Base-by-base conservation (phyloP, 2,113 vertebrate genomes). In the Paratilapia polleni region DNA sequence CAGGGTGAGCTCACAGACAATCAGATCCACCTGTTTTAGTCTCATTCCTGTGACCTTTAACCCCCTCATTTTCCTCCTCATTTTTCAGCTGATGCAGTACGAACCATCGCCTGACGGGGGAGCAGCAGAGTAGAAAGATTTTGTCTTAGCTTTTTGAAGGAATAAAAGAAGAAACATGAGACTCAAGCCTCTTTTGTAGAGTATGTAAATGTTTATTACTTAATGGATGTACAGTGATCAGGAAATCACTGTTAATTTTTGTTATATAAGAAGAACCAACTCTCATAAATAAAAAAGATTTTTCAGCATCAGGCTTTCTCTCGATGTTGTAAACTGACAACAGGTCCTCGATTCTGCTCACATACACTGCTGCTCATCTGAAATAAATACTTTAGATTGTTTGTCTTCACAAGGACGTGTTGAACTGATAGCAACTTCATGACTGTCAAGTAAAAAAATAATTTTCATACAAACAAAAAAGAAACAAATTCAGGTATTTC, bases 31-130 rank as follows among this genome's bases (percentile, higher is more conserved):
- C 43, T 31, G 7, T 49, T 28, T 36, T 8, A 19, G 20, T 52
- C 11, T 0, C 0, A 15, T 28, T 8, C 7, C 2, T 2, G 0
- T 38, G 2, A 81, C 58, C 12, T 77, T 31, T 83, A 28, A 84
- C 57, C 31, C 78, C 14, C 77, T 4, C 1, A 0, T 81, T 38
- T 36, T 77, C 24, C 31, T 4, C 49, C 0, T 88, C 2, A 1
- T 83, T 76, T 86, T 89, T 34, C 95, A 99, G 98, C 96, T 99
- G 94, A 93, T 96, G 96, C 97, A 97, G 89, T 97, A 97, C 83
- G 97, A 99, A 95, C 92, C 95, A 41, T 88, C 94, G 75, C 92
- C 95, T 87, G 96, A 97, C 1, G 97, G 97, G 82, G 96, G 96
- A 89, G 94, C 90, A 63, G 92, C 93, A 62, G 95, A 97, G 90